Percentiles rank a stretch among this genome's conserved stretches.
Evolutionary conservation across 2,888 invertebrate species (phyloP).

Genomic region (Tiliacea citrago): DNA sequence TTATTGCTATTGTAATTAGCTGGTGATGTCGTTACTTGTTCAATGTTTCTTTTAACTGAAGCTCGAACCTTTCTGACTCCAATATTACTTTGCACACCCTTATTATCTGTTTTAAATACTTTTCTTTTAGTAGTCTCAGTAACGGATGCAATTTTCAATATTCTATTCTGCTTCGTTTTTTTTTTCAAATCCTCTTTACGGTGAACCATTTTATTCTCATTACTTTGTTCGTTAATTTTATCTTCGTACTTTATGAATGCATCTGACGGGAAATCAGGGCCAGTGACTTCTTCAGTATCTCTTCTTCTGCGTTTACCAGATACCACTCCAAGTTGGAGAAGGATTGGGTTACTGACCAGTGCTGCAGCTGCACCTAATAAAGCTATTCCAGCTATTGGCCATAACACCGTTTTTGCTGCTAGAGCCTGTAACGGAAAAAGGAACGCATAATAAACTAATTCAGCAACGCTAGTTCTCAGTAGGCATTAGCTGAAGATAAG

Average conservation of each 20-base stretch:
- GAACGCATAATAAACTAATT: not conserved
- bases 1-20: slow-evolving; percentile 55
- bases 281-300: slow-evolving; percentile 78
- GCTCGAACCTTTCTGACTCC: slow-evolving; percentile 31
- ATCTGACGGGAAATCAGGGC: slow-evolving; percentile 56
- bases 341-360: slow-evolving; percentile 94
- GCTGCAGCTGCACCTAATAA: slow-evolving; percentile 95
- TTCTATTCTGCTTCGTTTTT: slow-evolving; percentile 43
- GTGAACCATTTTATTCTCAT: slow-evolving; percentile 6
- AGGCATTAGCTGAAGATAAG: not conserved
- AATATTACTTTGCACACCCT: slow-evolving; percentile 42
- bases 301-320: slow-evolving; percentile 91
- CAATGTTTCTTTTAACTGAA: slow-evolving; percentile 57
- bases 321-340: slow-evolving; percentile 94
- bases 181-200: slow-evolving; percentile 15
- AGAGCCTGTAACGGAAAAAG: slow-evolving; percentile 85
- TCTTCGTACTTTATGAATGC: slow-evolving; percentile 62
- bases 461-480: not conserved
- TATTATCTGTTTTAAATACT: slow-evolving; percentile 48
- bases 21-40: slow-evolving; percentile 37
- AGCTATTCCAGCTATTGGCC: slow-evolving; percentile 95
- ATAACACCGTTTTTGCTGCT: slow-evolving; percentile 91
- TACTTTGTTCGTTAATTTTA: slow-evolving; percentile 31
- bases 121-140: slow-evolving; percentile 56
- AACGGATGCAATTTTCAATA: slow-evolving; percentile 29